Conservation (phyloP, 1,140 invertebrate species). For the Heliconius hermathena region DNA sequence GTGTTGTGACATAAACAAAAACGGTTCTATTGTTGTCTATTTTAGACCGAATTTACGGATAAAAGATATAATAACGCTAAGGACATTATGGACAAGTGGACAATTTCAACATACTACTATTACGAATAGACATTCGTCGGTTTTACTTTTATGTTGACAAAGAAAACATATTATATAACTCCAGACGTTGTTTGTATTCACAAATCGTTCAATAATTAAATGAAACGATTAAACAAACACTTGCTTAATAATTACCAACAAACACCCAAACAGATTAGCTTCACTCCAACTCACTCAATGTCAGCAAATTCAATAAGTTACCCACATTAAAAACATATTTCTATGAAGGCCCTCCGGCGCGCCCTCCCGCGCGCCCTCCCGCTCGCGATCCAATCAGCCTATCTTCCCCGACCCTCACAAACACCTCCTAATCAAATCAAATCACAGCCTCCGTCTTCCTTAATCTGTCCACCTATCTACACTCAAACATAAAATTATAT, state of each 20-base stretch:
- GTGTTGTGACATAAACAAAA: slow-evolving; percentile 61
- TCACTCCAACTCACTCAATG: slow-evolving; percentile 63
- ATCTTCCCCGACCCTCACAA: slow-evolving; percentile 72
- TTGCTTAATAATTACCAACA: slow-evolving; percentile 43
- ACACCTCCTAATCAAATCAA: slow-evolving; percentile 82
- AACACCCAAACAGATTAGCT: slow-evolving; percentile 64
- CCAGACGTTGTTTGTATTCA: background rate
- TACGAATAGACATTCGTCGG: background rate
- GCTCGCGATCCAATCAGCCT: slow-evolving; percentile 74
- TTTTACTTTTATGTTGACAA: slow-evolving; percentile 4
- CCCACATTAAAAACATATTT: slow-evolving; percentile 81
- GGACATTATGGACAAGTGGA: slow-evolving; percentile 55
- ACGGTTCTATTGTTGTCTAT: slow-evolving; percentile 55
- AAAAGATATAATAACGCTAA: slow-evolving; percentile 50
- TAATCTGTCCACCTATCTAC: slow-evolving; percentile 79
- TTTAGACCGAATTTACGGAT: slow-evolving; percentile 49
- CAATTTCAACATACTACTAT: slow-evolving; percentile 43
- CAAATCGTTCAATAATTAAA: slow-evolving; percentile 31
- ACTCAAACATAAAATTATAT: slow-evolving; percentile 79
- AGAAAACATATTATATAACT: background rate
- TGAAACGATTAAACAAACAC: slow-evolving; percentile 39
- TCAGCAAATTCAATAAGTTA: slow-evolving; percentile 76
- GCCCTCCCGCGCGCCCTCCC: slow-evolving; percentile 7
- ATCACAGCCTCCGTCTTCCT: slow-evolving; percentile 79
- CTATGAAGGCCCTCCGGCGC: slow-evolving; percentile 62